A percentile compares a stretch with the other conserved stretches of the same genome.
phyloP scores from a whole-genome alignment of 1,140 invertebrate genomes.

The Tachypleus tridentatus region DNA sequence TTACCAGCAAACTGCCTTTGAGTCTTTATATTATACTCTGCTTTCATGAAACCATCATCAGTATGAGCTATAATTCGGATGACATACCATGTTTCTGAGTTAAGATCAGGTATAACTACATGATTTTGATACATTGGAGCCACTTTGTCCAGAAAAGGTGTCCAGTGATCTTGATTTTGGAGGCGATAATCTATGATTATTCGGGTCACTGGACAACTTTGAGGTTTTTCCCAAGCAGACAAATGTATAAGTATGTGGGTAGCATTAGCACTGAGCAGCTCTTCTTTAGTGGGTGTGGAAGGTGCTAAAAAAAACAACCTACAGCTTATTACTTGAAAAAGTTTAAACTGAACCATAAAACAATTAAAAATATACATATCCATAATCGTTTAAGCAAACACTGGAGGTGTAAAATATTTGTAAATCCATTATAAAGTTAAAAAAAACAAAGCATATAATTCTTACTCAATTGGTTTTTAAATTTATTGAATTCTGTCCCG shows the following conservation, averaged over 20 bases:
- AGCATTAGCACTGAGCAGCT: conserved; percentile 50
- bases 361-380: too few relatives aligned
- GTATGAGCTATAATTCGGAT: conserved; percentile 35
- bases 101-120: conserved; percentile 31
- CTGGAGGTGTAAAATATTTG: too few relatives aligned
- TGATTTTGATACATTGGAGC: conserved; percentile 27
- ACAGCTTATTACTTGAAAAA: too few relatives aligned
- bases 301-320: conserved; percentile 36
- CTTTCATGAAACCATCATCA: conserved; percentile 34
- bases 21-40: conserved; percentile 4
- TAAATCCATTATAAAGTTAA: too few relatives aligned
- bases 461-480: too few relatives aligned
- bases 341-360: too few relatives aligned
- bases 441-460: too few relatives aligned
- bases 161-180: conserved; percentile 18
- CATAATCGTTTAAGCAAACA: too few relatives aligned
- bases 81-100: conserved; percentile 35
- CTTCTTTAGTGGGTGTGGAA: conserved; percentile 47
- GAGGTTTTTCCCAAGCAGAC: conserved; percentile 46
- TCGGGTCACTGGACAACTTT: conserved; percentile 59
- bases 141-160: conserved; percentile 10
- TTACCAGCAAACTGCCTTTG: too few relatives aligned
- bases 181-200: conserved; percentile 62
- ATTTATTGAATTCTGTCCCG: too few relatives aligned
- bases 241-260: conserved; percentile 57